phyloP scores from a whole-genome alignment of 2,113 vertebrate genomes.

The Camelus dromedarius region DNA sequence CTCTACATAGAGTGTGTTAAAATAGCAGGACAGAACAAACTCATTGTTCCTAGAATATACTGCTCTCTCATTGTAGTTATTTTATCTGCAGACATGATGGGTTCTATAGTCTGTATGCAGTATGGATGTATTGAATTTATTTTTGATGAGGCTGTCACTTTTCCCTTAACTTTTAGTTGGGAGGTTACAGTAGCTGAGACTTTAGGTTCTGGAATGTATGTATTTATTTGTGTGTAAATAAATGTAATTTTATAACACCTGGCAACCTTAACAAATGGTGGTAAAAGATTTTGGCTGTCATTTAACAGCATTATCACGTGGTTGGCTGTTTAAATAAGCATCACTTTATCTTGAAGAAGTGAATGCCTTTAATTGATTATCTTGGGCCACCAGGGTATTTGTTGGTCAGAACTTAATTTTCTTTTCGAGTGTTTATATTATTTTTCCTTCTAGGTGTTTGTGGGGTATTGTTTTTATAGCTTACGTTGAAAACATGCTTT shows the following conservation, averaged over 20 bases:
- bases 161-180: neutral
- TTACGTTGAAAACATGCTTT: conserved; percentile 83
- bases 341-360: conserved; percentile 59
- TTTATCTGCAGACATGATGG: neutral
- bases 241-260: neutral
- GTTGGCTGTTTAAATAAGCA: conserved; percentile 42
- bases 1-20: neutral
- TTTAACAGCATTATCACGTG: conserved; percentile 47
- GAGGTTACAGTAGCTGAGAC: neutral
- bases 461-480: conserved; percentile 83
- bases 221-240: neutral
- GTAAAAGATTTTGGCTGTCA: neutral
- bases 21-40: neutral
- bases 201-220: neutral
- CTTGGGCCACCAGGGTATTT: conserved; percentile 82
- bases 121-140: neutral
- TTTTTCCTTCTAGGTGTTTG: conserved; percentile 80
- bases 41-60: neutral
- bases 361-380: conserved; percentile 75
- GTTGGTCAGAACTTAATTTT: conserved; percentile 74
- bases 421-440: conserved; percentile 79
- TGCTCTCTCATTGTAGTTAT: neutral
- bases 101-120: neutral
- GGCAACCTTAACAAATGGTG: neutral
- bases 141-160: neutral